phyloP scores from a whole-genome alignment of 2,113 vertebrate species.

The Odontesthes bonariensis region DNA sequence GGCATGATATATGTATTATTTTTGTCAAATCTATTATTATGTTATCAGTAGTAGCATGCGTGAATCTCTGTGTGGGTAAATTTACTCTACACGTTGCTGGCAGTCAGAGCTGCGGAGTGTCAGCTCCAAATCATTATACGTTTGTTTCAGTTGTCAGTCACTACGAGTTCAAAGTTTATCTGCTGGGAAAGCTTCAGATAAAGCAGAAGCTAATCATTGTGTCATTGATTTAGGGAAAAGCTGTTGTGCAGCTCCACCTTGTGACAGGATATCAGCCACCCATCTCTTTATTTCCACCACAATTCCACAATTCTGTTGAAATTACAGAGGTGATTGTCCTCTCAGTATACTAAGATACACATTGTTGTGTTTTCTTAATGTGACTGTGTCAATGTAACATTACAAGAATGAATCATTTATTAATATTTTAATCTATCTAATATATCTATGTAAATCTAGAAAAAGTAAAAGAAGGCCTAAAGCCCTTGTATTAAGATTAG shows the following conservation, averaged over 20 bases:
- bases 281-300: not conserved
- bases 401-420: not conserved
- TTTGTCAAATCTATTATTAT: slow-evolving; percentile 14
- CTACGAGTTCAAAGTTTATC: slow-evolving; percentile 32
- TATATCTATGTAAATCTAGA: too few species aligned
- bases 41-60: not conserved
- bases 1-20: slow-evolving; percentile 1
- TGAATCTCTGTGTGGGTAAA: slow-evolving; percentile 6
- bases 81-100: not conserved
- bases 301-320: slow-evolving; percentile 1
- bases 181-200: not conserved
- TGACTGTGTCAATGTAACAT: too few species aligned
- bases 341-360: too few species aligned
- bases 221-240: slow-evolving; percentile 1
- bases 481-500: not conserved
- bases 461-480: too few species aligned
- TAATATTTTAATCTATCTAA: not conserved
- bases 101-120: slow-evolving; percentile 15
- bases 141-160: slow-evolving; percentile 45
- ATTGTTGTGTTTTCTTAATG: not conserved
- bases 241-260: slow-evolving; percentile 69
- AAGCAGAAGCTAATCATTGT: not conserved
- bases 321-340: not conserved
- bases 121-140: slow-evolving; percentile 36
- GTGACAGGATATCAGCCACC: slow-evolving; percentile 46